These are phyloP conservation scores for Tricholauxania praeusta DNA, from an alignment of 2,888 invertebrate genomes.

Conservation along the genomic window DNA sequence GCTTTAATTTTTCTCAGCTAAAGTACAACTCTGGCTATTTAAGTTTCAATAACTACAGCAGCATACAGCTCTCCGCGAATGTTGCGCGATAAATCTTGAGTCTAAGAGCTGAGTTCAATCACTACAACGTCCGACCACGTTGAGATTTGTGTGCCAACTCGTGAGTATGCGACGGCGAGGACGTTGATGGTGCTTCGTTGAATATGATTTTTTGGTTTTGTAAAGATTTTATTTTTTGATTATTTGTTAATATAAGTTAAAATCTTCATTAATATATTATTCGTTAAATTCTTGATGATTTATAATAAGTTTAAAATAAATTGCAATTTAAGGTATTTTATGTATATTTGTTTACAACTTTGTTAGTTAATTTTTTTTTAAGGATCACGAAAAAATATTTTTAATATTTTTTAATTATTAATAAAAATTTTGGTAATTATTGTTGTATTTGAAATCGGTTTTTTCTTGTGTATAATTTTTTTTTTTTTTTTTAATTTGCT, in stretches of 20 bases:
- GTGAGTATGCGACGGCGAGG: slow-evolving; percentile 15
- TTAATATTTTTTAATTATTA: slow-evolving; percentile 41
- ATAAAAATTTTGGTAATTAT: slow-evolving; percentile 40
- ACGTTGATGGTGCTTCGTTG: slow-evolving; percentile 25
- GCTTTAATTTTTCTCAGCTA: neutral
- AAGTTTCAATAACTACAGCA: too few species aligned
- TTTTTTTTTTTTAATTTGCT: slow-evolving; percentile 20
- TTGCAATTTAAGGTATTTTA: slow-evolving; percentile 39
- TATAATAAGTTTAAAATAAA: slow-evolving; percentile 37
- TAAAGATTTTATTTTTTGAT: slow-evolving; percentile 29
- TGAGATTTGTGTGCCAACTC: slow-evolving; percentile 4
- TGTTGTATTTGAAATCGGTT: slow-evolving; percentile 43
- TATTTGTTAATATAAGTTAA: slow-evolving; percentile 37
- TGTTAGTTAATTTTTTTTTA: slow-evolving; percentile 40
- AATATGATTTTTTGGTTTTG: slow-evolving; percentile 21
- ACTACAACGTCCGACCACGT: slow-evolving; percentile 1
- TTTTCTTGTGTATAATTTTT: slow-evolving; percentile 24
- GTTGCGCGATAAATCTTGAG: neutral
- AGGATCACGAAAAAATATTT: slow-evolving; percentile 42
- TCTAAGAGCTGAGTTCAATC: neutral
- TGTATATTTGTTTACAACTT: slow-evolving; percentile 44
- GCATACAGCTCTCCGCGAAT: neutral
- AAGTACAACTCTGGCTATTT: neutral
- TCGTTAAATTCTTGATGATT: slow-evolving; percentile 39
- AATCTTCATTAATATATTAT: slow-evolving; percentile 35